Base-by-base conservation (phyloP, 2,797 vertebrate species). In the Oceanodroma leucorhoa region DNA sequence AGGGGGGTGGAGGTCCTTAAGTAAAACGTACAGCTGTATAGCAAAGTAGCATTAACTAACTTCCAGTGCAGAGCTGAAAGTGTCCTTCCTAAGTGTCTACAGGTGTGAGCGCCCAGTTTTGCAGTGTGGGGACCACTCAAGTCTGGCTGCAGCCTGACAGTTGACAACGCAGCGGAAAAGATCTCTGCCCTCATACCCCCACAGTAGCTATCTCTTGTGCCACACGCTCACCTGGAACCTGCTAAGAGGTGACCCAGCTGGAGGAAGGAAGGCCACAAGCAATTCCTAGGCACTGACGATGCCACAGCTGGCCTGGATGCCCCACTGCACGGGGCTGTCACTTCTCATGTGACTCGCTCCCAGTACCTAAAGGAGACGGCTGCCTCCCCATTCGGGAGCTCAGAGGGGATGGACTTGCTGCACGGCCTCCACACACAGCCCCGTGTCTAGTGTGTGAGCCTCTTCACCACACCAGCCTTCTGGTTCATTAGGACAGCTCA, bases 361-460 rank as follows among this genome's bases (percentile, higher is more conserved):
- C 38, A 43, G 46, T 5, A 30, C 29, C 51, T 76, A 24, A 38
- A 76, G 55, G 51, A 54, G 30, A 84, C 0, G 2, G 22, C 66
- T 93, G 50, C 38, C n/a, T 75, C 29, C 7, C 32, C 32, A 5
- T 30, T 20, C 11, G 2, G 38, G 3, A 64, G 34, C 69, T 61
- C 24, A 23, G 50, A 90, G 48, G 16, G n/a, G 43, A 67, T 24
- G 41, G 24, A 43, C 10, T 36, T 61, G 45, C 45, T n/a, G 15
- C 27, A 9, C 3, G 53, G 41, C 22, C 54, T 58, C 29, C 43
- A 27, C 53, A n/a, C 22, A 24, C 11, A 51, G 70, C 32, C 41
- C 26, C 0, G 0, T 19, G 18, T 11, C 36, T 4, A 2, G 16
- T 6, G 3, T 6, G 23, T 11, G 24, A 87, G 24, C 30, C 73